Percentiles rank a stretch among this genome's conserved stretches.
Evolutionary conservation across 2,113 vertebrate genomes (phyloP).

Genomic region (Silurus asotus): DNA sequence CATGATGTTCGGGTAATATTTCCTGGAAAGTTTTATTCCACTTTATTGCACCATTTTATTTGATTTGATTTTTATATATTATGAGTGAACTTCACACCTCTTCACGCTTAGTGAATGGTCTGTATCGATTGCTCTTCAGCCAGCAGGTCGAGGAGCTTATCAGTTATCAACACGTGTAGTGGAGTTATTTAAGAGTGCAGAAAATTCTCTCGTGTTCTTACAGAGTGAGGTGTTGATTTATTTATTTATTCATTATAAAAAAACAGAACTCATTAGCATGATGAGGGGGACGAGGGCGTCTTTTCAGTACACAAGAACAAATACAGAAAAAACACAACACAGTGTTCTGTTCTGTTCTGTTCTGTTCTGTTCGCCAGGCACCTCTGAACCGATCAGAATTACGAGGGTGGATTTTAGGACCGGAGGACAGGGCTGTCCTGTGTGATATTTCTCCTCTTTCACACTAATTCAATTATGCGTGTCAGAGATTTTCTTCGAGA

Average conservation of each 20-base stretch:
- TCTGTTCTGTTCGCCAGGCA: background rate
- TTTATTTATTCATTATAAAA: background rate
- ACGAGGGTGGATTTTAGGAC: background rate
- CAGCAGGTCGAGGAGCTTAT: background rate
- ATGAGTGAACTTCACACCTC: no score
- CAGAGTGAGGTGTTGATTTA: background rate
- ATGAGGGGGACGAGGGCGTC: background rate
- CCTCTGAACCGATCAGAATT: background rate
- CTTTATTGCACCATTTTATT: no score
- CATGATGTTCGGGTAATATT: background rate
- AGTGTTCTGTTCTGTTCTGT: no score
- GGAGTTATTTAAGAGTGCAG: background rate
- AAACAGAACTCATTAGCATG: background rate
- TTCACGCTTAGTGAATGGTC: no score
- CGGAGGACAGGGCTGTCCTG: background rate
- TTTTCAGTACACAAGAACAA: no score
- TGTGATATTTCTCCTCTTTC: conserved; percentile 9
- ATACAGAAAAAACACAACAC: background rate
- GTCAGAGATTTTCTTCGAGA: background rate
- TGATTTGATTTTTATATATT: no score
- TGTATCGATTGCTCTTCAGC: background rate
- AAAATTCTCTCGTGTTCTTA: background rate
- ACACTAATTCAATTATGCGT: conserved; percentile 20
- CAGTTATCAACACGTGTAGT: background rate
- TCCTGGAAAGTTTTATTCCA: background rate